phyloP scores from a whole-genome alignment of 2,888 invertebrate species.

The Carterocephalus palaemon region DNA sequence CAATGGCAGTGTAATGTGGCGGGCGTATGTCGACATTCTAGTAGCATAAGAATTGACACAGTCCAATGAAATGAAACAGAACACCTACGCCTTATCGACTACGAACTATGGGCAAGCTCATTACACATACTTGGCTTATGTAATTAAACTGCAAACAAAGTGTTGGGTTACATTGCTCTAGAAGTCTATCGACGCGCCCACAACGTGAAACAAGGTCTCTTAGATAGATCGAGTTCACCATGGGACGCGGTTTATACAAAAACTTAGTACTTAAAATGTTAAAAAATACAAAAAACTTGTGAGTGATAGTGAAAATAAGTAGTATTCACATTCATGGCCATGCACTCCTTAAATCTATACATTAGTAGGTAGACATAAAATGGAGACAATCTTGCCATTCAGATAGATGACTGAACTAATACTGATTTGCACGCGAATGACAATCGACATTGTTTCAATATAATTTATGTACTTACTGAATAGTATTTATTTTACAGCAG shows the following conservation, averaged over 20 bases:
- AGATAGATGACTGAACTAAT: too few species aligned
- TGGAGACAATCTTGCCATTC: too few species aligned
- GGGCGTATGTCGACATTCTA: constrained; percentile 82
- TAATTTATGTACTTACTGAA: too few species aligned
- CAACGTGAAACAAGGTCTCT: constrained; percentile 70
- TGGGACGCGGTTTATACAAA: constrained; percentile 48
- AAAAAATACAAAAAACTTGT: constrained; percentile 46
- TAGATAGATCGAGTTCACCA: constrained; percentile 69
- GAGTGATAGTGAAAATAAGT: constrained; percentile 40
- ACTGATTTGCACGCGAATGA: too few species aligned
- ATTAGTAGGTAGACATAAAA: too few species aligned
- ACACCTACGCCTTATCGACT: constrained; percentile 54
- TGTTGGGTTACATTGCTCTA: constrained; percentile 51
- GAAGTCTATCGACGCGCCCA: constrained; percentile 47
- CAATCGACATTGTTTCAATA: too few species aligned
- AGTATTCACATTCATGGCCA: constrained; percentile 27
- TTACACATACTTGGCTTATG: constrained; percentile 31
- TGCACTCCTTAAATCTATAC: too few species aligned
- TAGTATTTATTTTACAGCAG: too few species aligned
- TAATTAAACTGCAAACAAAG: constrained; percentile 58
- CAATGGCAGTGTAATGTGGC: constrained; percentile 70
- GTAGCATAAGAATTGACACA: constrained; percentile 83
- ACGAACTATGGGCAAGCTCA: constrained; percentile 50
- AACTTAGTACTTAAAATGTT: constrained; percentile 41
- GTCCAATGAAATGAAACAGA: constrained; percentile 75